Evolutionary conservation across 2,113 vertebrate genomes (phyloP), one percentile per base, ranked within the genome.

Genomic region (Notothenia rossii): DNA sequence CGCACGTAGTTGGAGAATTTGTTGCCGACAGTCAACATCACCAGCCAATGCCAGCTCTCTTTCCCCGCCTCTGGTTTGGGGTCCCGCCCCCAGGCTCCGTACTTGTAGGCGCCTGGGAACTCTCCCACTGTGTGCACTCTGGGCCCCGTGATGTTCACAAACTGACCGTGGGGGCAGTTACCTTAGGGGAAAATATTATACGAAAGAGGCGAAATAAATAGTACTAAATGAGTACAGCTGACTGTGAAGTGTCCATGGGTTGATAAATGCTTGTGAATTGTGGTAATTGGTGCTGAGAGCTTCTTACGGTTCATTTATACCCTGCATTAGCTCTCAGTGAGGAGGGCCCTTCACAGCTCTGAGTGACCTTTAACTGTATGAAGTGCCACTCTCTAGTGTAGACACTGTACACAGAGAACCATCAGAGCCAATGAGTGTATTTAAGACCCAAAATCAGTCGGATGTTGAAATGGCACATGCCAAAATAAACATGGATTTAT

Each of bases 51-150:
- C 89, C 91, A 93, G 59, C 43, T 81, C 86, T 95, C 92, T 59
- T 91, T 94, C 56, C 93, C 94, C 0, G 48, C 51, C 22, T 79
- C 89, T 11, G 94, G 94, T 61, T 89, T 88, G 1, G 95, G 93
- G 79, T 96, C 95, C 13, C 66, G 91, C 58, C 95, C 95, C 95
- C 95, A 96, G 55, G 90, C 88, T 12, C 95, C 95, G 18, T 90
- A 95, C 48, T 62, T 22, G 49, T 89, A 90, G 1, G 92, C 92
- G 4, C 89, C 90, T 1, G 93, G 86, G 65, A 90, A 94, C 51
- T 94, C 89, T 59, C 93, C 94, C 10, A 79, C 67, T 48, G 94
- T 86, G 59, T 76, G 84, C 10, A 90, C 87, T 67, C 45, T 83
- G 0, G 94, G 90, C 20, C 87, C 86, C 0, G 86, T 81, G 25